These are phyloP conservation scores for Cyphotilapia sp. DNA, from an alignment of 2,113 vertebrate species.

Conservation along the genomic window DNA sequence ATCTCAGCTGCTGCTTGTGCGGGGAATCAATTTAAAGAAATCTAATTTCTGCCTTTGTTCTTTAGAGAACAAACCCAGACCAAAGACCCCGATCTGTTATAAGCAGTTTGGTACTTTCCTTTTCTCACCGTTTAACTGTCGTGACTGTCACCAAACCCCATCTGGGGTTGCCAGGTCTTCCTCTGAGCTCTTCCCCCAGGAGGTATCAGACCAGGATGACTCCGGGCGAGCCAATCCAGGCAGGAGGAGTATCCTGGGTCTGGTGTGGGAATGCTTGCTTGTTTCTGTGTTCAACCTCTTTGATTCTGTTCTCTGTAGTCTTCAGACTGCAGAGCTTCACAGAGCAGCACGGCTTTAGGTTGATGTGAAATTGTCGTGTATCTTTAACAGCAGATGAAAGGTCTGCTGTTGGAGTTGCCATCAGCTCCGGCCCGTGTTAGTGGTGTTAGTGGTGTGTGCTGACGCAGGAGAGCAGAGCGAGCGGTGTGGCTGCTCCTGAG, in stretches of 20 bases:
- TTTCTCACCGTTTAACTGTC: not conserved
- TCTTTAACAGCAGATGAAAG: not conserved
- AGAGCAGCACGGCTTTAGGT: not conserved
- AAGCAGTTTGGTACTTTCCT: not conserved
- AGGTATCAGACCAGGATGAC: not conserved
- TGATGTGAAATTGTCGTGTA: not conserved
- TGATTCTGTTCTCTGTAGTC: not conserved
- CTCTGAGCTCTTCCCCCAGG: not conserved
- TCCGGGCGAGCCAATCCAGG: not conserved
- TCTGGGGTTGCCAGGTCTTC: not conserved
- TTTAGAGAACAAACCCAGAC: not conserved
- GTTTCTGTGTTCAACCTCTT: not conserved
- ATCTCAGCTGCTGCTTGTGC: not conserved
- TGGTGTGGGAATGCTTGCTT: not conserved
- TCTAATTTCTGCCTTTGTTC: not conserved
- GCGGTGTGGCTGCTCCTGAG: not conserved
- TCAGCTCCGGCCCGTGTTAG: not conserved
- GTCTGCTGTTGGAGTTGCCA: not conserved
- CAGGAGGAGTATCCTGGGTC: not conserved
- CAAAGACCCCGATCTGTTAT: not conserved
- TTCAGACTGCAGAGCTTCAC: not conserved
- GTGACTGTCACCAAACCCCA: not conserved
- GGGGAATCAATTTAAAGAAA: not conserved
- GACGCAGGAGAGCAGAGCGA: not conserved
- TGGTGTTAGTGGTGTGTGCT: not conserved